Base-by-base conservation (phyloP, 2,113 vertebrate genomes). In the Mirza zaza region DNA sequence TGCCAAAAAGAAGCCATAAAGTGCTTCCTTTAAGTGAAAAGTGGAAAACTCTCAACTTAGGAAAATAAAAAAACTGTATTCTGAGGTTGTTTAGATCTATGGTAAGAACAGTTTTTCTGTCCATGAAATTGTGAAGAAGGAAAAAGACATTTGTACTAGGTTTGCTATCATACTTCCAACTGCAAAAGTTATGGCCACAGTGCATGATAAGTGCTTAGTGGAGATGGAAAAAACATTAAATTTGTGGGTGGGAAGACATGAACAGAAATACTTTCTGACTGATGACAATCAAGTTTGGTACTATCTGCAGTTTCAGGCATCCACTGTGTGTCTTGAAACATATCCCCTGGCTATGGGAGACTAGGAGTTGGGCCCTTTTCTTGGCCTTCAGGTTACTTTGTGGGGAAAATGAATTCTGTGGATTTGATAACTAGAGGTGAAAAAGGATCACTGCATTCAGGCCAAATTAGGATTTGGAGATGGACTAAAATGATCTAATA, bases 341-440 rank as follows among this genome's bases (percentile, higher is more conserved):
- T 42, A 73, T 73, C 11, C 39, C 11, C 70, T 73, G 39, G 39
- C 39, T 27, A 42, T 6, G 23, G 1, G 6, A 23, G 70, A 73
- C 45, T 45, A 61, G 25, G 70, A 67, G 36, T 65, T 59, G 3
- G 73, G 61, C 7, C 67, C 34, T 91, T 89, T 68, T 32, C 39
- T 96, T 85, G 67, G 55, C 63, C 73, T 93, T 96, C 68, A 42
- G 42, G n/a, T 52, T 86, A 85, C 68, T 91, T 79, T 90, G 32
- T 32, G n/a, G 42, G 39, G 14, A 55, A 76, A 71, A 48, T 73
- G 73, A 77, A 80, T 94, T 87, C 50, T 94, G 39, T 73, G 57
- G 61, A 45, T 12, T 15, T 87, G 48, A 68, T 36, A 36, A 52
- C n/a, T 52, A 71, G 23, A 87, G 18, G 77, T 73, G 45, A 77